phyloP scores from a whole-genome alignment of 2,888 invertebrate species.

The Carpatolechia fugitivella region DNA sequence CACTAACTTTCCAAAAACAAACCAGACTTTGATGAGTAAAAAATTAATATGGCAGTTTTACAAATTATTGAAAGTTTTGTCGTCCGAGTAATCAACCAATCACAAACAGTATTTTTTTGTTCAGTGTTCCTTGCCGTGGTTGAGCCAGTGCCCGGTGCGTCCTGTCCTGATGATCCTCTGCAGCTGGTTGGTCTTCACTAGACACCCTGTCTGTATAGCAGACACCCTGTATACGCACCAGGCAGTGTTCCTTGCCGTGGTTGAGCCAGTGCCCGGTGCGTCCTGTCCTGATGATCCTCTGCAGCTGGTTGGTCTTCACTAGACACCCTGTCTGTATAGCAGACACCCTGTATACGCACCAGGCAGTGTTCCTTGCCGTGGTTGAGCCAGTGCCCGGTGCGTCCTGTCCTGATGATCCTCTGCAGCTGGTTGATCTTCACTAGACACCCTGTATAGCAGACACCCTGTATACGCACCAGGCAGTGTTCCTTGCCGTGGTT shows the following conservation, averaged over 20 bases:
- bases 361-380: constrained; percentile 99
- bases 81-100: too few species aligned
- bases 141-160: constrained; percentile 98
- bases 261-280: constrained; percentile 99
- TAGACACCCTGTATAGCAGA: constrained; percentile 46
- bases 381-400: constrained; percentile 99
- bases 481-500: constrained; percentile 99
- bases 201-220: constrained; percentile 51
- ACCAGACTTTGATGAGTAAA: too few species aligned
- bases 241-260: constrained; percentile 98
- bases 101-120: too few species aligned
- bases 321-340: constrained; percentile 71
- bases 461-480: constrained; percentile 75
- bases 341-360: constrained; percentile 56
- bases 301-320: constrained; percentile 99
- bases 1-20: too few species aligned
- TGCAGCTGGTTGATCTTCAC: constrained; percentile 99
- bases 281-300: constrained; percentile 97
- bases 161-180: constrained; percentile 98
- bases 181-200: constrained; percentile 99
- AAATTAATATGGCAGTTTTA: too few species aligned
- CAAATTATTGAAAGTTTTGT: too few species aligned
- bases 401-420: constrained; percentile 96
- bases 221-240: constrained; percentile 72
- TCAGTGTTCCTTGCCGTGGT: constrained; percentile 99